phyloP scores from a whole-genome alignment of 1,140 invertebrate species.

The Danaus melanippus region DNA sequence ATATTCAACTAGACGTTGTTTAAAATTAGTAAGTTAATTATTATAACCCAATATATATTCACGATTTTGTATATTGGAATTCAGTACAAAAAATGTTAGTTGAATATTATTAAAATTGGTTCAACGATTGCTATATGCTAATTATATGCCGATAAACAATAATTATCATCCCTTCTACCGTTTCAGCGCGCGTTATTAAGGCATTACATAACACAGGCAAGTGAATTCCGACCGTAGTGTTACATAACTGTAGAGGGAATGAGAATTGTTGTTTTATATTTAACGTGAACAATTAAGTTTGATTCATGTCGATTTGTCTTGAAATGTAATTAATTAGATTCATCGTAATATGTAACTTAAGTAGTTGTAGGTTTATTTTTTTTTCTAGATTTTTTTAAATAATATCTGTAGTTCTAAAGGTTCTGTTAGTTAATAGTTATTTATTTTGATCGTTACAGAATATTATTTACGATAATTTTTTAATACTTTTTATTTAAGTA shows the following conservation, averaged over 20 bases:
- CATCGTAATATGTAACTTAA: no score
- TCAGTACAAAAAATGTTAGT: no score
- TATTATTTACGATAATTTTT: no score
- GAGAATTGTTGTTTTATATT: constrained; percentile 39
- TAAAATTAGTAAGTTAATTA: no score
- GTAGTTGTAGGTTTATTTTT: background rate
- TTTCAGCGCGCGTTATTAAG: constrained; percentile 53
- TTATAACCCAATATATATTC: no score
- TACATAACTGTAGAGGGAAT: constrained; percentile 40
- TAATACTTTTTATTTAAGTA: no score
- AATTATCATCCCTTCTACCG: constrained; percentile 47
- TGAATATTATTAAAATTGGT: no score
- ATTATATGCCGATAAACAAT: constrained; percentile 18
- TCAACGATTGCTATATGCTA: no score
- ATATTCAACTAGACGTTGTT: no score
- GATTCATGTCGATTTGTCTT: constrained; percentile 9
- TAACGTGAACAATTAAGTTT: constrained; percentile 11
- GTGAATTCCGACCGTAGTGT: constrained; percentile 33
- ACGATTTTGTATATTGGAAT: no score
- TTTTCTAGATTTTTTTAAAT: background rate
- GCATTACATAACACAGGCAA: constrained; percentile 37
- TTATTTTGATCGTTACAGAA: no score
- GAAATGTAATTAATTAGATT: background rate
- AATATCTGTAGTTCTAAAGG: background rate
- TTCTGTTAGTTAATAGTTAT: no score